Evolutionary conservation across 1,140 invertebrate genomes (phyloP).

Genomic region (Drosophila teissieri): DNA sequence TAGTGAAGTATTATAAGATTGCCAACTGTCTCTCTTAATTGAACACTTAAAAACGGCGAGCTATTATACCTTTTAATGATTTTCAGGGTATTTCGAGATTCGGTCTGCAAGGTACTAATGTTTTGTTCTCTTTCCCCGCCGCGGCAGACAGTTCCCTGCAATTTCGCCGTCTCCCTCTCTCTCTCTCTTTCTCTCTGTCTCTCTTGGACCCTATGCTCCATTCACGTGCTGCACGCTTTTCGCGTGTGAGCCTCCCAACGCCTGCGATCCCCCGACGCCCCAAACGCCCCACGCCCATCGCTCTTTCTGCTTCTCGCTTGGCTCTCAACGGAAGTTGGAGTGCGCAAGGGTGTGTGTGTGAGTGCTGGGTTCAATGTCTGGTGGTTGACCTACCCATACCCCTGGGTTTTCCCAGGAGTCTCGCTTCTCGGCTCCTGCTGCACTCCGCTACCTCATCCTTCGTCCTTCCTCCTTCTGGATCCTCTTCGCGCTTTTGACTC

Average conservation of each 20-base stretch:
- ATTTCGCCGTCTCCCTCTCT: not conserved
- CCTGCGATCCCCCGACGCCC: conserved; percentile 39
- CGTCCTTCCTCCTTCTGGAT: conserved; percentile 11
- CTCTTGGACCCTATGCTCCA: conserved; percentile 9
- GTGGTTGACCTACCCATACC: conserved; percentile 83
- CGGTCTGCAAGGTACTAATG: not conserved
- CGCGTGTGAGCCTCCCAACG: conserved; percentile 30
- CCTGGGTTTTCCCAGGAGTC: conserved; percentile 45
- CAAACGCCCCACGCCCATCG: not conserved
- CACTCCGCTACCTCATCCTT: conserved; percentile 13
- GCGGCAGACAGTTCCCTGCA: conserved; percentile 34
- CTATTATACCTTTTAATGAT: not conserved
- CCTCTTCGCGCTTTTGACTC: conserved; percentile 57
- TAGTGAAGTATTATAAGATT: too few species aligned
- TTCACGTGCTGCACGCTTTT: conserved; percentile 58
- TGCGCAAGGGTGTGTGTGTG: conserved; percentile 1
- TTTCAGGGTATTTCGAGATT: not conserved
- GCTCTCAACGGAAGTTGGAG: conserved; percentile 41
- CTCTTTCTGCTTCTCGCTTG: conserved; percentile 29
- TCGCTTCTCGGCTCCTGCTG: conserved; percentile 32
- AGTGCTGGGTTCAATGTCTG: conserved; percentile 74
- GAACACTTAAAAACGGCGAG: too few species aligned
- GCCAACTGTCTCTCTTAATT: too few species aligned
- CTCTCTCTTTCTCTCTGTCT: conserved; percentile 4
- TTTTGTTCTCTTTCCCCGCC: conserved; percentile 28